Percentiles rank a stretch among this genome's conserved stretches.
These are phyloP conservation scores for Lagodon rhomboides DNA, from an alignment of 2,797 vertebrate genomes.

Conservation along the genomic window DNA sequence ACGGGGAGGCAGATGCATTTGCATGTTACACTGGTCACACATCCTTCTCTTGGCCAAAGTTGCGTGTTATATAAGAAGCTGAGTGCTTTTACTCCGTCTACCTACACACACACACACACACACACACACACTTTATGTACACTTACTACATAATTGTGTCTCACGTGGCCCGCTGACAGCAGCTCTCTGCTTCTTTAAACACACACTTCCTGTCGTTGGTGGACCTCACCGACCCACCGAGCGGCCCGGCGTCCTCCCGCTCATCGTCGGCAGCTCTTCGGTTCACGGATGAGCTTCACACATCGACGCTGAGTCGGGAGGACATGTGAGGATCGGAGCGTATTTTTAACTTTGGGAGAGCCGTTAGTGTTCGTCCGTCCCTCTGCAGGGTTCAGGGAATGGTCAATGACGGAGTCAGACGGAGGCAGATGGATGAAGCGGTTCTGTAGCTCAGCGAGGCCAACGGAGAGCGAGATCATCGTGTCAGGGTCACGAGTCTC, in stretches of 20 bases:
- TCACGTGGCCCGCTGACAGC: neutral
- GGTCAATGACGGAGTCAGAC: neutral
- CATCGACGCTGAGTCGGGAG: neutral
- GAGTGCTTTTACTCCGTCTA: conserved; percentile 58
- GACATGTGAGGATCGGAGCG: neutral
- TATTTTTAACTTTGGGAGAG: neutral
- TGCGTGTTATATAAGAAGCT: conserved; percentile 70
- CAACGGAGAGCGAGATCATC: no score
- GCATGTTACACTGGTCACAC: conserved; percentile 66
- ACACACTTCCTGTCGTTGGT: neutral
- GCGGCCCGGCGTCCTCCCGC: neutral
- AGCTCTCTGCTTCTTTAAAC: neutral
- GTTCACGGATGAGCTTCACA: neutral
- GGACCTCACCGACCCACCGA: no score
- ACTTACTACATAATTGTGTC: neutral
- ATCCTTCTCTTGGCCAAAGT: conserved; percentile 58
- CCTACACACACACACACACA: conserved; percentile 31
- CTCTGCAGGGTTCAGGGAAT: neutral
- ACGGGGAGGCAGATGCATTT: conserved; percentile 70
- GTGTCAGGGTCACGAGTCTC: no score
- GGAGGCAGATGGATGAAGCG: neutral
- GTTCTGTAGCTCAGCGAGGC: no score
- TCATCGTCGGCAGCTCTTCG: neutral
- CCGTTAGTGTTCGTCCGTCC: neutral
- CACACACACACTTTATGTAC: conserved; percentile 10